Base-by-base conservation (phyloP, 2,113 vertebrate genomes). In the Nanorana parkeri region DNA sequence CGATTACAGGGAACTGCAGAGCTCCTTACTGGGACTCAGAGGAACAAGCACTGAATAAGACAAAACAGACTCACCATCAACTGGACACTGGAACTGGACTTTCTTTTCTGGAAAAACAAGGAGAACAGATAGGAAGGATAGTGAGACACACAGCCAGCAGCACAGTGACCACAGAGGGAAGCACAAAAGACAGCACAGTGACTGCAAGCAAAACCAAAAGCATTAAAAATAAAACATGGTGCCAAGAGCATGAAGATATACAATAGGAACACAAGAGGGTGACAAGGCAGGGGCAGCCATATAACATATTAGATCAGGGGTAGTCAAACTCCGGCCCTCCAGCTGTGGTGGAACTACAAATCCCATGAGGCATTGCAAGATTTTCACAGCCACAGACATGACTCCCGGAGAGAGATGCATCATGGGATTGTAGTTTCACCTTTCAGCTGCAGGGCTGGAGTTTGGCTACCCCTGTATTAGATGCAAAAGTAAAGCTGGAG, bases 21-120 rank as follows among this genome's bases (percentile, higher is more conserved):
- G 26, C 26, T 83, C 80, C 72, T 47, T 72, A 60, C 64, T 61
- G 72, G 71, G 87, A 90, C 92, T 90, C 93, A 93, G 91, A 88
- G 87, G 89, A 92, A 93, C 90, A 86, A 41, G 91, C 92, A 87
- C 90, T 88, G 86, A 89, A 90, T 89, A 91, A 94, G 93, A 94
- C 90, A 89, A 92, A 92, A 92, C 71, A 92, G 92, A 95, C 95
- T 96, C 95, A 96, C 95, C 95, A 95, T 96, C 94, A 96, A 94
- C 93, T 96, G 95, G 94, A 95, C 94, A 92, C 94, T 95, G 94
- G 94, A 95, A 95, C 95, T 96, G 93, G 94, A 96, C 95, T 96
- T 96, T 94, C 95, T 96, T 95, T 96, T 96, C 95, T 96, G 94
- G 95, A 96, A 96, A 94, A 95, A 95, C 94, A 95, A 94, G 92